Evolutionary conservation across 2,888 invertebrate species (phyloP).

Genomic region (Dione juno): DNA sequence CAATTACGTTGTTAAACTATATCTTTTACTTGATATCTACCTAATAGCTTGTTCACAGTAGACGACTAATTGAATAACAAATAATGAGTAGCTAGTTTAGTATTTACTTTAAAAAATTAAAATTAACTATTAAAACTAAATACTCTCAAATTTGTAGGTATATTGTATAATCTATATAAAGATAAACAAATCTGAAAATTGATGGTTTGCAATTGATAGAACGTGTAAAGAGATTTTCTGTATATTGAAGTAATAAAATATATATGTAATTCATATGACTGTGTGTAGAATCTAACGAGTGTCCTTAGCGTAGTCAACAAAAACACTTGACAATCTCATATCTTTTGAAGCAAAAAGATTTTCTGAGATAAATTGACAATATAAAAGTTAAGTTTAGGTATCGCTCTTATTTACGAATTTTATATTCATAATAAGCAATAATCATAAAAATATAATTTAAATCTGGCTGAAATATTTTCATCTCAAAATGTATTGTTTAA

Average conservation of each 20-base stretch:
- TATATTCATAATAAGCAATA: too few species aligned
- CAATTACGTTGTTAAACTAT: conserved; percentile 10
- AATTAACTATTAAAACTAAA: too few species aligned
- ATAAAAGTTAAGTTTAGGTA: neutral
- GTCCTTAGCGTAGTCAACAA: conserved; percentile 10
- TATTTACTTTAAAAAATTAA: too few species aligned
- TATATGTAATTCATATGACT: neutral
- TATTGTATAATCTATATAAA: too few species aligned
- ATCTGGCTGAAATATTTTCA: too few species aligned
- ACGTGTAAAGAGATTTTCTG: neutral
- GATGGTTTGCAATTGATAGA: neutral
- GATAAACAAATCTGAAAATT: neutral
- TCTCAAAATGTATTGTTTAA: too few species aligned
- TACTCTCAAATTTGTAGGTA: too few species aligned
- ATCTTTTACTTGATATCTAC: conserved; percentile 1
- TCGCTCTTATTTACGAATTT: neutral
- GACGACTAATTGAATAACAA: neutral
- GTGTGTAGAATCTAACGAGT: conserved; percentile 1
- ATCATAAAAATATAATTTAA: too few species aligned
- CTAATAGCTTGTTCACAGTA: neutral
- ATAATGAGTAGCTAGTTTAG: neutral
- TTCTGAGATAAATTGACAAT: conserved; percentile 6
- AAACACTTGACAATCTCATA: conserved; percentile 6
- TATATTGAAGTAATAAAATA: neutral
- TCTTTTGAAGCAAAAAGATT: neutral